A percentile compares a stretch with the other conserved stretches of the same genome.
Conservation (phyloP, 1,140 invertebrate species). For the Araneus ventricosus region DNA sequence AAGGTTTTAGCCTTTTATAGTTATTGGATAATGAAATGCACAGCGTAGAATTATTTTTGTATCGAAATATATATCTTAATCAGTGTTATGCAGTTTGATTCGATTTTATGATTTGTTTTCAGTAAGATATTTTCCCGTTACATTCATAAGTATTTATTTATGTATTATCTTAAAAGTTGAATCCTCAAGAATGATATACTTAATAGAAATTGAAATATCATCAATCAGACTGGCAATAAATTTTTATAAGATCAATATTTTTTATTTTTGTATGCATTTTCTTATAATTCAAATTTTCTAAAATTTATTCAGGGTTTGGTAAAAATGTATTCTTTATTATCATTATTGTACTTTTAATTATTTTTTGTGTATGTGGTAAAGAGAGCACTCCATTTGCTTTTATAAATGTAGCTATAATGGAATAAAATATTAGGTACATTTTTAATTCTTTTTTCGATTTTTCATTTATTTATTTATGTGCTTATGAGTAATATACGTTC, state of each 20-base stretch:
- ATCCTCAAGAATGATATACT: not conserved
- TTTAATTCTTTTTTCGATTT: not conserved
- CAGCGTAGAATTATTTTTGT: slow-evolving; percentile 73
- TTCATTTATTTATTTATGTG: not conserved
- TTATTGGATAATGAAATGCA: slow-evolving; percentile 64
- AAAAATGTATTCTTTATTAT: slow-evolving; percentile 47
- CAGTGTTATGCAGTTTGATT: slow-evolving; percentile 44
- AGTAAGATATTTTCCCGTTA: not conserved
- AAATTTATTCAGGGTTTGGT: slow-evolving; percentile 46
- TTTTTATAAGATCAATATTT: slow-evolving; percentile 42
- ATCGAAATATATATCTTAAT: slow-evolving; percentile 53
- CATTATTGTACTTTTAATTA: slow-evolving; percentile 40
- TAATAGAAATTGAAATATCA: slow-evolving; percentile 2
- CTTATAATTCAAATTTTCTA: slow-evolving; percentile 19
- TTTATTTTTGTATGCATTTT: slow-evolving; percentile 37
- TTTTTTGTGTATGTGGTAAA: slow-evolving; percentile 52
- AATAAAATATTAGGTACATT: slow-evolving; percentile 54
- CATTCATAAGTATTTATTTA: slow-evolving; percentile 19
- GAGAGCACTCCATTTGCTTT: slow-evolving; percentile 54
- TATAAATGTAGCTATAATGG: slow-evolving; percentile 48
- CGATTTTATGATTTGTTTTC: slow-evolving; percentile 7
- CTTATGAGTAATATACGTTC: not conserved
- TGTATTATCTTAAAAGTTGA: not conserved
- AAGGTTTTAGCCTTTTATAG: slow-evolving; percentile 74
- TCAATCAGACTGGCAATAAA: not conserved